Evolutionary conservation across 2,888 invertebrate species (phyloP), one percentile per base, ranked within the genome.

Genomic region (Ormyrus nitidulus): DNA sequence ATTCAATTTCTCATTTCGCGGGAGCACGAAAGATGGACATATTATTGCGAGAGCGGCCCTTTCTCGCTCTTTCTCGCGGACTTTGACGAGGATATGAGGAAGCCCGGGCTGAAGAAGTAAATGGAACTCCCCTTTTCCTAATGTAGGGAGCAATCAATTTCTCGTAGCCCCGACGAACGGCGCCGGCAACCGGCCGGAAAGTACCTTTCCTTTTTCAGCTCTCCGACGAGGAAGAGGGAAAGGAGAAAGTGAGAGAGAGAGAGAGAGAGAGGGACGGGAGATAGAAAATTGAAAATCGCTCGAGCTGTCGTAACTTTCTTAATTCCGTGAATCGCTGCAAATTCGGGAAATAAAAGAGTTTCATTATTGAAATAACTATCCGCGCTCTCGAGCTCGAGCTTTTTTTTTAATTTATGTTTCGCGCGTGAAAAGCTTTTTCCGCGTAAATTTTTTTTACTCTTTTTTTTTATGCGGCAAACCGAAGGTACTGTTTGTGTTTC

Each of bases 1-100:
- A 80, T 77, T 80, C 77, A 77, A 80, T 80, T 80, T 80, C 80
- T 80, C 80, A 77, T 80, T 77, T 77, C 51, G 80, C 49, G 46
- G 61, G 13, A 54, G 51, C 19, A 56, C 8, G 46, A 51, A 75
- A 74, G 79, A 64, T 64, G 76, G 72, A 73, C 73, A 46, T 65
- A 69, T 80, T 77, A 80, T 80, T 80, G 73, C 80, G 34, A 69
- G 13, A 69, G 13, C 62, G 62, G 10, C n/a, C 64, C 11, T 51
- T 19, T 72, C 44, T n/a, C 51, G 2, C 61, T 64, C 64, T 56
- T 6, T 46, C 53, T n/a, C 59, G 5, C 0, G 58, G 77, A 72
- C 80, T 56, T 74, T 75, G 81, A 81, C 78, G 81, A 75, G 75
- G 78, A 81, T 73, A 81, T 62, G 74, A 81, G 78, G 48, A 69